Base-by-base conservation (phyloP, 2,113 vertebrate species). In the Callaeas wilsoni region DNA sequence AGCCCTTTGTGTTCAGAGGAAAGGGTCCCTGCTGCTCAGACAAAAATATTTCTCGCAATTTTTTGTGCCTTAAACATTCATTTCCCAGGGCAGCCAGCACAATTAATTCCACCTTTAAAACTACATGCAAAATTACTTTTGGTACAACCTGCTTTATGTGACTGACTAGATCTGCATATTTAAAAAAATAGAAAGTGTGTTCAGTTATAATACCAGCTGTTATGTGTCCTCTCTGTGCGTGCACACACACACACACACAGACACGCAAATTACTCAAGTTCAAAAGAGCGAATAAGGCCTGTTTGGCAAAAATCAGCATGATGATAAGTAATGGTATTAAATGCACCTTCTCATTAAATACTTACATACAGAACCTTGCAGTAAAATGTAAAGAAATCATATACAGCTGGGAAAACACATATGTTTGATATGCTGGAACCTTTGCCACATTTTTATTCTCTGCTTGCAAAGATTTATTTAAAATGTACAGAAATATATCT, bases 1-100 rank as follows among this genome's bases (percentile, higher is more conserved):
- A 0, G 0, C 0, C 7, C 1, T 32, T 55, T 55, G 16, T 47
- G 2, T 63, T 81, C 29, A 73, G 13, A 22, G 30, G 56, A 49
- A 50, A 50, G 12, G 6, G 4, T 50, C 6, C 27, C 39, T n/a
- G 26, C 3, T 75, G 33, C 9, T 78, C 35, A 71, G 35, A 9
- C 10, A 82, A 90, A 85, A 91, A 82, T 50, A 71, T 35, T 68
- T 89, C 75, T 30, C 10, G 13, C 16, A 13, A 0, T 12, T 64
- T 80, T 39, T 62, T 77, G 11, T 77, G 17, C 18, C 30, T 81
- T 62, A 89, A 89, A 18, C 10, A 25, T 68, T 83, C 1, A 25
- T 35, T 75, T 74, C 15, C 26, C 21, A 33, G 7, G 50, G 12
- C 17, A 57, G 41, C 6, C 27, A 77, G 15, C 4, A 21, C 18